Base-by-base conservation (phyloP, 2,888 invertebrate species). In the Cephus runcator region DNA sequence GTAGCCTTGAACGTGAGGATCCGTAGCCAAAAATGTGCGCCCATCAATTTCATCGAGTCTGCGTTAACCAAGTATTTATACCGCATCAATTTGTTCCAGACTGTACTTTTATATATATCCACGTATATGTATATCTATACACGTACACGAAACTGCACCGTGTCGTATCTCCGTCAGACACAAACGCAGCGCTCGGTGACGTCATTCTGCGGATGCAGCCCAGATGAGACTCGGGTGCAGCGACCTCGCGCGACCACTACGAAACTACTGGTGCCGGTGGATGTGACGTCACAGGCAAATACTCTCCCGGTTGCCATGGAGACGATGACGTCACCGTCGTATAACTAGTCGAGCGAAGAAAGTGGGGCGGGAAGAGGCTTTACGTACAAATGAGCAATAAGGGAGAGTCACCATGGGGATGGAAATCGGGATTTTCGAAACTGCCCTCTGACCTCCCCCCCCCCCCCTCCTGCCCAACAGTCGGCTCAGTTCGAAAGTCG, bases 241-340 rank as follows among this genome's bases (percentile, higher is more conserved):
- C 86, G 88, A 89, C 88, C 85, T 81, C 85, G 80, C 81, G 73
- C 73, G 31, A 69, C 69, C 33, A 30, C 69, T 69, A 15, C 69
- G 69, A 69, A n/a, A 31, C 69, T 40, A 40, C 40, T 40, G 40
- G 15, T 12, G 40, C 40, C 40, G 40, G 80, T 81, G 75, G 9
- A 30, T 69, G 2, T 73, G 73, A 73, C 80, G 71, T 11, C 34
- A 69, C 68, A 69, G n/a, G 69, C n/a, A 75, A n/a, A 73, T 31
- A 79, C 81, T 79, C 81, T 77, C 33, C 76, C 76, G 80, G 90
- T 89, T 86, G 81, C 89, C 88, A 89, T 90, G 89, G 89, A 82
- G 82, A 90, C 87, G 80, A 83, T 89, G 88, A 89, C 89, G 90
- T 87, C 87, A 83, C 15, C 40, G 4, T 15, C 40, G 15, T 40